A percentile compares a stretch with the other conserved stretches of the same genome.
Evolutionary conservation across 2,113 vertebrate genomes (phyloP).

Genomic region (Nyctereutes procyonoides): DNA sequence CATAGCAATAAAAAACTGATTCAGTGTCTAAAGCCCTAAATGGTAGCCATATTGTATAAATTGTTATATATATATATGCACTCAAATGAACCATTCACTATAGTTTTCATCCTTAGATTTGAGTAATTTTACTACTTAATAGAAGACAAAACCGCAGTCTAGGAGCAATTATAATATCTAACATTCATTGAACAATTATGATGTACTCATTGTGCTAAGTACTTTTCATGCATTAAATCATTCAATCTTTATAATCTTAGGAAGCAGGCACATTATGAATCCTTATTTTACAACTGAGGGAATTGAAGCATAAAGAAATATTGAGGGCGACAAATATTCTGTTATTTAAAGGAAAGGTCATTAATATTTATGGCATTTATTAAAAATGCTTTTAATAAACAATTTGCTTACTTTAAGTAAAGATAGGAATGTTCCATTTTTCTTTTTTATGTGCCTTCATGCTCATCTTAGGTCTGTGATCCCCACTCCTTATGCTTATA

Average conservation of each 20-base stretch:
- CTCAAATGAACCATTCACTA: background rate
- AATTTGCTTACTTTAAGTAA: background rate
- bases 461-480: background rate
- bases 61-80: background rate
- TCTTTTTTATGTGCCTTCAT: background rate
- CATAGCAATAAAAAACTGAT: background rate
- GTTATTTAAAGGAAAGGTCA: constrained; percentile 17
- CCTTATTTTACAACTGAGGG: constrained; percentile 17
- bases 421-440: background rate
- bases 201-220: constrained; percentile 17
- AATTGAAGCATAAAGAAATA: background rate
- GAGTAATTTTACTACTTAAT: constrained; percentile 36
- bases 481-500: accelerated
- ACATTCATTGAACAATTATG: constrained; percentile 13
- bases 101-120: background rate
- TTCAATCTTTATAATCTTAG: background rate
- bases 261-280: background rate
- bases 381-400: background rate
- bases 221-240: constrained; percentile 32
- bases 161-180: constrained; percentile 41
- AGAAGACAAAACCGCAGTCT: constrained; percentile 32
- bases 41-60: background rate
- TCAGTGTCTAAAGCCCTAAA: background rate
- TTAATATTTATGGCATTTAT: background rate
- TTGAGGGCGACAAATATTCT: background rate